Base-by-base conservation (phyloP, 2,888 invertebrate species). In the Trachelus iudaicus region DNA sequence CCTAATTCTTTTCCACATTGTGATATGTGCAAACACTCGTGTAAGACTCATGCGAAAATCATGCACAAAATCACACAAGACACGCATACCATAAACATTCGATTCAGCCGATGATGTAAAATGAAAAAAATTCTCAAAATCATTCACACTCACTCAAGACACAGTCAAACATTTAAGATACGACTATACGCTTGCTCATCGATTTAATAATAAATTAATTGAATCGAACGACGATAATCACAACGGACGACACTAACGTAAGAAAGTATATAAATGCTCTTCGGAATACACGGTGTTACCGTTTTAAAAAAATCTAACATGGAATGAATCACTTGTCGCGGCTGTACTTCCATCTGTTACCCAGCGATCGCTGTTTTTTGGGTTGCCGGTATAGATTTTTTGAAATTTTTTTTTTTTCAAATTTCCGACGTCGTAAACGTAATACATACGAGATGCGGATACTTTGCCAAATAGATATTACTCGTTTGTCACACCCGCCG, bases 281-380 rank as follows among this genome's bases (percentile, higher is more conserved):
- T 81, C 77, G 84, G 84, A 85, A 85, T 85, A 83, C 79, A 81
- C 77, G 77, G 76, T 73, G 73, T 80, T 73, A 40, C 69, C 34
- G 33, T 77, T 68, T 76, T 78, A 81, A 69, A 81, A 69, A 23
- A 80, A 82, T 80, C 76, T 78, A 77, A 79, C 76, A 78, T 84
- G 84, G 83, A 84, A 84, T 83, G 82, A 82, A 81, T 74, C 69
- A 80, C 73, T 73, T 78, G 37, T 79, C 76, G 77, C 79, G 79
- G 78, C 78, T 80, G 80, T 73, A 69, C 37, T 79, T 81, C 80
- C 80, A 83, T 80, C 80, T 80, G 80, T 79, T 56, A 56, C 23
- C 23, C 1, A 56, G 56, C 23, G 56, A 56, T 40, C 23, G 40
- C 40, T 23, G 40, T 56, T 23, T 9, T 23, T 23, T 23, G 23